phyloP scores from a whole-genome alignment of 2,888 invertebrate genomes.

The Autographa pulchrina region DNA sequence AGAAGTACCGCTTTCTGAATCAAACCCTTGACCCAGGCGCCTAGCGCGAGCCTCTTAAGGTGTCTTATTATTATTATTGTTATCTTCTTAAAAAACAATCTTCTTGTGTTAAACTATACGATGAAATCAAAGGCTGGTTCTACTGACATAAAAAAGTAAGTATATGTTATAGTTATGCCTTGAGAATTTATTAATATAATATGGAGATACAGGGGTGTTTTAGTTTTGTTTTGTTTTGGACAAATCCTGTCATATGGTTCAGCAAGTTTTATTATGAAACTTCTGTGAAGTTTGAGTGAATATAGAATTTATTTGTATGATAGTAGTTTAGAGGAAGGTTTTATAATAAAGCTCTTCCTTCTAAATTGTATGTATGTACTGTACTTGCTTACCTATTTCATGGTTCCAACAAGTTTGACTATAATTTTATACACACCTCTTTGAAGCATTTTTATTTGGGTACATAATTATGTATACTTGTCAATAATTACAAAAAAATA shows the following conservation, averaged over 20 bases:
- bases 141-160: slow-evolving; percentile 56
- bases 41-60: too few relatives aligned
- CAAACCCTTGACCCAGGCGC: too few relatives aligned
- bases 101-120: too few relatives aligned
- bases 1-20: too few relatives aligned
- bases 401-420: too few relatives aligned
- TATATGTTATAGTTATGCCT: slow-evolving; percentile 45
- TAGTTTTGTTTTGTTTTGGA: slow-evolving; percentile 40
- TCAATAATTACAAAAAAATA: too few relatives aligned
- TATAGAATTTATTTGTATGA: slow-evolving; percentile 16
- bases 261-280: slow-evolving; percentile 52
- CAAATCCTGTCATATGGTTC: slow-evolving; percentile 32
- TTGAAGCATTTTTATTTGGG: not conserved
- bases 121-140: slow-evolving; percentile 61
- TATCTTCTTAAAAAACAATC: not conserved
- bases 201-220: slow-evolving; percentile 35
- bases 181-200: slow-evolving; percentile 52
- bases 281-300: slow-evolving; percentile 25
- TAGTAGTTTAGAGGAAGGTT: slow-evolving; percentile 11
- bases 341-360: not conserved
- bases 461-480: too few relatives aligned
- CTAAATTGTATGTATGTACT: too few relatives aligned
- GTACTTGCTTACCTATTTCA: too few relatives aligned
- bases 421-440: too few relatives aligned
- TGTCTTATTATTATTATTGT: too few relatives aligned